Evolutionary conservation across 30 jellyfish, hydroid and myxozoan species (phyloP), one percentile per base, ranked within the genome.

Genomic region (Aurelia sp.): DNA sequence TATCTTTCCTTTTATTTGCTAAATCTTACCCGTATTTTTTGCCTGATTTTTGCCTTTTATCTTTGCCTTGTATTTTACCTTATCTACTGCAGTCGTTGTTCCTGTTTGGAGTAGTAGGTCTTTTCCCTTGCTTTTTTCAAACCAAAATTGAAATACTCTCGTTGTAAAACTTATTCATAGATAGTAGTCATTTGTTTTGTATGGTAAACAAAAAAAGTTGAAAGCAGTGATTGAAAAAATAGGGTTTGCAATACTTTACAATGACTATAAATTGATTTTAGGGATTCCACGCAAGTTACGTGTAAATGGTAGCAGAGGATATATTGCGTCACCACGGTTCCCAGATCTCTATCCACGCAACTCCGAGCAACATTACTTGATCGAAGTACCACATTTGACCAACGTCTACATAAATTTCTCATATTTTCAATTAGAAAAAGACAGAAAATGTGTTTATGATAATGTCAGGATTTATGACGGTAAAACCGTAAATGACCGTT

Each of bases 391-490:
- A 13, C 82, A 58, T 40, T 71, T 31, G 47, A 78, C 66, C 23
- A 72, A 78, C 71, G 84, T 87, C 23, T 87, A 66, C 85, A 40
- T 92, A n/a, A 81, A 86, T 17, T 92, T 92, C 78, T 40, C 93
- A 8, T 75, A 64, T 58, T 92, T 92, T 77, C 79, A 74, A 30
- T 69, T 92, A 73, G 98, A 92, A 55, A 70, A 80, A 21, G 98
- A 92, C 77, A 63, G 92, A 17, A 89, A 82, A 51, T 92, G 98
- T 65, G 86, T 68, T 0, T 92, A 71, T 75, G 98, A 92, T 63
- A 73, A 86, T 78, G 95, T 92, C 60, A 73, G 51, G 35, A 74
- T 92, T 50, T 85, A 85, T 66, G 98, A 92, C 61, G 96, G 94
- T 9, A 60, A 52, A 55, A 66, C 88, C 21, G 65, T 62, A 21